Conservation (phyloP, 30 jellyfish, hydroid and myxozoan genomes). For the Sanderia malayensis region DNA sequence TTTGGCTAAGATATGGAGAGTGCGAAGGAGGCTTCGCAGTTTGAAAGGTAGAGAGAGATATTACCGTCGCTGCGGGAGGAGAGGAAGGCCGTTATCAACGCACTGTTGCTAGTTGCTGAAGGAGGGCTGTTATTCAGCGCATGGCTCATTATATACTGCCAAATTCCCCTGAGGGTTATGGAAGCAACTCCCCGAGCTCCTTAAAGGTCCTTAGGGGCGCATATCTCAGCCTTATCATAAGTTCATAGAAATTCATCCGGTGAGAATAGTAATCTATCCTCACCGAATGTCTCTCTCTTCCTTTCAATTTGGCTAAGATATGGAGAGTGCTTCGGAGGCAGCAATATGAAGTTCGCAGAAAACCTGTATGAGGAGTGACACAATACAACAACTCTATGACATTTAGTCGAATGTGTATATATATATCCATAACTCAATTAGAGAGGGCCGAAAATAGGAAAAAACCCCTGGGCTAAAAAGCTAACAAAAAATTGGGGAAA, state of each 20-base stretch:
- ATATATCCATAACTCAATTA: background rate
- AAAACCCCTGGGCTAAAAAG: background rate
- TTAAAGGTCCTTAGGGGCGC: background rate
- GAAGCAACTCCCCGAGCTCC: background rate
- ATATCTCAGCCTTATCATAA: background rate
- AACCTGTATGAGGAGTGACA: background rate
- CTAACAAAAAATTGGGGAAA: background rate
- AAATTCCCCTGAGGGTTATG: background rate
- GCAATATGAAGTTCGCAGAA: background rate
- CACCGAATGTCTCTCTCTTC: background rate
- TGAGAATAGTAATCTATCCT: too few species aligned
- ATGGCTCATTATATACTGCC: background rate
- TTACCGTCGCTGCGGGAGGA: background rate
- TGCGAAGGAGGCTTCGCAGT: conserved; percentile 2
- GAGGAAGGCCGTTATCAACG: background rate
- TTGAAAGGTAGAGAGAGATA: background rate
- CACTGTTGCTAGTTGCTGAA: background rate
- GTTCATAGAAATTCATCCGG: too few species aligned
- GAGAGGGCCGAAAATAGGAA: background rate
- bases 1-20: background rate
- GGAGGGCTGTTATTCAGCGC: background rate
- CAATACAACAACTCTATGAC: background rate
- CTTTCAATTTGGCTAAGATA: background rate
- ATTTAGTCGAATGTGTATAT: too few species aligned
- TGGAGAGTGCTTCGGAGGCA: conserved; percentile 2